Base-by-base conservation (phyloP, 1,140 invertebrate species). In the Tenebrio molitor region DNA sequence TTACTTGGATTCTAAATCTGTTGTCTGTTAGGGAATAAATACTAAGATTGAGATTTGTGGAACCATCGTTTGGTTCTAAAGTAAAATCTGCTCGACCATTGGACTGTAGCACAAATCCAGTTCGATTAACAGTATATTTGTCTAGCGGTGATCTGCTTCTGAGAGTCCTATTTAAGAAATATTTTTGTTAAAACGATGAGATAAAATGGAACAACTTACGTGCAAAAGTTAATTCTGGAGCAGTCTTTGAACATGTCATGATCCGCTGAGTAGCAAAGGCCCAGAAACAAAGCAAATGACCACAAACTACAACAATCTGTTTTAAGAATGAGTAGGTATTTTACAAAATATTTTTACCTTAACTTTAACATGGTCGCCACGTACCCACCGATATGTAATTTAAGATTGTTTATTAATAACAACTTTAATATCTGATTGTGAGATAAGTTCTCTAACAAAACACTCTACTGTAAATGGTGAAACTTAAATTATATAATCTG, bases 201-300 rank as follows among this genome's bases (percentile, higher is more conserved):
- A 58, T 34, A 3, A 23, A 53, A 53, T 10, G 33, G 12, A 23
- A 15, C n/a, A 10, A 62, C 53, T 62, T 62, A 62, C 53, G 4
- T 29, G 53, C 69, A 71, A 23, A 71, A 39, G 0, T 10, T 6
- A n/a, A 42, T 33, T 25, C 25, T 64, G 4, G 69, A 64, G 19
- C 69, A 71, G 19, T 64, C 34, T 25, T 68, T 68, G 25, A 46
- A 68, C 3, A 17, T 12, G 15, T 44, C n/a, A 23, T 68, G 66
- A 50, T 68, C 41, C 5, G 66, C 66, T 8, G 7, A 8, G 36
- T 39, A 39, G 12, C 36, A n/a, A n/a, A n/a, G n/a, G n/a, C n/a
- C n/a, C n/a, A n/a, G n/a, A n/a, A n/a, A n/a, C n/a, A n/a, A n/a
- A n/a, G n/a, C n/a, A n/a, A n/a, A n/a, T n/a, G n/a, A n/a, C n/a